Evolutionary conservation across 2,888 invertebrate genomes (phyloP).

Genomic region (Candidula unifasciata): DNA sequence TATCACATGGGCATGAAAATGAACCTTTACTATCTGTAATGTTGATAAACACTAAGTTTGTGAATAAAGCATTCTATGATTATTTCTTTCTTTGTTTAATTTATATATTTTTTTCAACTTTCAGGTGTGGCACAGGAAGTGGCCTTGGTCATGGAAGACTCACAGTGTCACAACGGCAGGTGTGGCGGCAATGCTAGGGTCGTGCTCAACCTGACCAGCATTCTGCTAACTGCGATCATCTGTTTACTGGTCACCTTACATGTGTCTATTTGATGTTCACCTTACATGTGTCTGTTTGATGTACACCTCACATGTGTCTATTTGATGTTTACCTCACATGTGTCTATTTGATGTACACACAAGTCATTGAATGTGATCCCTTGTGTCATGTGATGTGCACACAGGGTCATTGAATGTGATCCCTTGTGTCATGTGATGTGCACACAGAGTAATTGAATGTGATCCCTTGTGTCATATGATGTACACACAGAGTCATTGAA

Average conservation of each 20-base stretch:
- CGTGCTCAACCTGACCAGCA: constrained; percentile 25
- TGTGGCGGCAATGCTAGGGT: constrained; percentile 10
- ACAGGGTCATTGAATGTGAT: neutral
- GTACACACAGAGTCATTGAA: too few relatives aligned
- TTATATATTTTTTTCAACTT: neutral
- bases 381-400: too few relatives aligned
- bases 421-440: too few relatives aligned
- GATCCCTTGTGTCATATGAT: too few relatives aligned
- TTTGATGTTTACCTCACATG: neutral
- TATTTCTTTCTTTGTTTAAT: neutral
- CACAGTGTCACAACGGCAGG: neutral
- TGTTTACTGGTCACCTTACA: constrained; percentile 25
- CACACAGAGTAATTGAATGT: too few relatives aligned
- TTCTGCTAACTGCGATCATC: constrained; percentile 23
- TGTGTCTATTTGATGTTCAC: neutral
- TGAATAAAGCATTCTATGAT: neutral
- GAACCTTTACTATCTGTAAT: too few relatives aligned
- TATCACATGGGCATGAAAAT: too few relatives aligned
- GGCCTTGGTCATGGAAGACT: neutral
- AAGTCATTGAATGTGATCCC: too few relatives aligned
- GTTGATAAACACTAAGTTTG: too few relatives aligned
- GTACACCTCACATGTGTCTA: neutral
- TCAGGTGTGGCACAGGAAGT: constrained; percentile 23
- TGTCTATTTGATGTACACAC: too few relatives aligned
- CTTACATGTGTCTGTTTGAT: neutral